Evolutionary conservation across 2,113 vertebrate genomes (phyloP).

Genomic region (Eleginops maclovinus): DNA sequence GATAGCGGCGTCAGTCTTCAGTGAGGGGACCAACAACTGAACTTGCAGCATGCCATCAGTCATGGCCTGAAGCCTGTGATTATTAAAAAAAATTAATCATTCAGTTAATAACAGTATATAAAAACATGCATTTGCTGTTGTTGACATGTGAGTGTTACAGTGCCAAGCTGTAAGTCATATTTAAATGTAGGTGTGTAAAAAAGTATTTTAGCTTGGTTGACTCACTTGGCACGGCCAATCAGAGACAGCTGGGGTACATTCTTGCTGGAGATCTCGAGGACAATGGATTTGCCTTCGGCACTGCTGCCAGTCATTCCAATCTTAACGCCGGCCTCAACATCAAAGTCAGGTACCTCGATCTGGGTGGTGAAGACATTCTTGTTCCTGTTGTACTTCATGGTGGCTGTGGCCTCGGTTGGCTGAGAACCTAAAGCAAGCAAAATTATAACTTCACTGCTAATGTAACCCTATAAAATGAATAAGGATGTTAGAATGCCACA

Average conservation of each 20-base stretch:
- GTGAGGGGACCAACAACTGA: constrained; percentile 84
- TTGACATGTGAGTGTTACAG: neutral
- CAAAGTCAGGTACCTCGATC: constrained; percentile 85
- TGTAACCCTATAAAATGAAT: neutral
- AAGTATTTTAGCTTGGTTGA: constrained; percentile 14
- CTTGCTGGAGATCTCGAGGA: constrained; percentile 87
- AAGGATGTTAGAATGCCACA: neutral
- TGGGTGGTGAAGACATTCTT: constrained; percentile 84
- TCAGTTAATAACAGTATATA: neutral
- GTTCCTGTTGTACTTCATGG: constrained; percentile 88
- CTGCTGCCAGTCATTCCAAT: constrained; percentile 84
- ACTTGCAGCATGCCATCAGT: constrained; percentile 82
- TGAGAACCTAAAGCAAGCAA: constrained; percentile 76
- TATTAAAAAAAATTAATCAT: constrained; percentile 35
- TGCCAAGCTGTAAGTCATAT: neutral
- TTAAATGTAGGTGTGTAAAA: neutral
- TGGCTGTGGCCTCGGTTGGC: constrained; percentile 81
- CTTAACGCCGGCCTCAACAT: constrained; percentile 85
- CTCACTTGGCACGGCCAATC: constrained; percentile 87
- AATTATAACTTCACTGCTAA: neutral
- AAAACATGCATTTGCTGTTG: neutral
- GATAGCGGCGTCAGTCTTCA: constrained; percentile 83
- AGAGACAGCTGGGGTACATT: constrained; percentile 88
- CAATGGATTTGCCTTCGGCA: constrained; percentile 74
- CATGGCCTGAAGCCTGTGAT: constrained; percentile 79